Conservation (phyloP, 2,113 vertebrate genomes). For the Tichodroma muraria region DNA sequence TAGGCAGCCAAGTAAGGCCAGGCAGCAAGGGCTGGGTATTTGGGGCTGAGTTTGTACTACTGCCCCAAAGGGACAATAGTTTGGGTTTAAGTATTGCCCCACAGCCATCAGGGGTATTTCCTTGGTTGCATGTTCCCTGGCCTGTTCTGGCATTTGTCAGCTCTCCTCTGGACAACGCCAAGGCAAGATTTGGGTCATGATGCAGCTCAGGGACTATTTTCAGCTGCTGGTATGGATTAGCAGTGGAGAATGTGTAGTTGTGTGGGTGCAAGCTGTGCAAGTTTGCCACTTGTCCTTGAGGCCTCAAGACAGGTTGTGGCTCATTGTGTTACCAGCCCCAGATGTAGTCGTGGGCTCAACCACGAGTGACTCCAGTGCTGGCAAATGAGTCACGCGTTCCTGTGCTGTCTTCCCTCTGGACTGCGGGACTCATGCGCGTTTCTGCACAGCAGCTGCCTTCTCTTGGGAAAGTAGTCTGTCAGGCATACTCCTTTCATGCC, state of each 20-base stretch:
- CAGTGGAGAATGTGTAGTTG: not conserved
- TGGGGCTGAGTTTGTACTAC: not conserved
- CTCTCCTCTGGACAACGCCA: not conserved
- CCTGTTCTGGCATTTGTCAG: not conserved
- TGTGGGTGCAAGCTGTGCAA: not conserved
- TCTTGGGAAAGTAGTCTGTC: not conserved
- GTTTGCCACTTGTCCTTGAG: not conserved
- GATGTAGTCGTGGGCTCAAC: not conserved
- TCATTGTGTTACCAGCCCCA: not conserved
- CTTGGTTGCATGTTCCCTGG: fast-evolving
- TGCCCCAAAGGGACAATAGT: not conserved
- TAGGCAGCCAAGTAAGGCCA: not conserved
- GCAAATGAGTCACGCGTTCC: not conserved
- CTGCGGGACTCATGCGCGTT: fast-evolving
- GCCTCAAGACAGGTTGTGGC: not conserved
- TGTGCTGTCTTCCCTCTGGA: not conserved
- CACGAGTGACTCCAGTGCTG: not conserved
- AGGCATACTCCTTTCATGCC: not conserved
- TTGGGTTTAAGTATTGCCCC: not conserved
- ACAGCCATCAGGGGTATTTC: not conserved
- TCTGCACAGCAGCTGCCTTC: not conserved
- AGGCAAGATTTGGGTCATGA: not conserved
- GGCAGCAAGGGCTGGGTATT: not conserved
- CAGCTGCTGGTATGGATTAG: not conserved
- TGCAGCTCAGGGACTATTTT: not conserved